These are phyloP conservation scores for Rhopalosiphum nymphaeae DNA, from an alignment of 2,888 invertebrate species.

Conservation along the genomic window DNA sequence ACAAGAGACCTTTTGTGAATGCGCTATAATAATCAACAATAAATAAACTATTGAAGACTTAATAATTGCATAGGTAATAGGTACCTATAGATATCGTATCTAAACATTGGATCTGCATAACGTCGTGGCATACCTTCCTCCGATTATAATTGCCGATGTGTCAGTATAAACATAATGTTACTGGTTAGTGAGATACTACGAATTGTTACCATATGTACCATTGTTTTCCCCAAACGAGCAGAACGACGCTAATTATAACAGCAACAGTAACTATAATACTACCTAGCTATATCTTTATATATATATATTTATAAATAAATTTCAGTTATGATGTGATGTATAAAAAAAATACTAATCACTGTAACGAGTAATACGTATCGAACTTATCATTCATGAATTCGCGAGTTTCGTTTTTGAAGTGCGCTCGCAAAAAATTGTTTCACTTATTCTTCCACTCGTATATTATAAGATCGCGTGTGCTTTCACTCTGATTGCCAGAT, in stretches of 20 bases:
- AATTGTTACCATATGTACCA: not conserved
- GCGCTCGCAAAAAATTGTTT: constrained; percentile 28
- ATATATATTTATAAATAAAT: not conserved
- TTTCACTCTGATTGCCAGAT: constrained; percentile 42
- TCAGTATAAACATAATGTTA: not conserved
- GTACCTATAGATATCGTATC: not conserved
- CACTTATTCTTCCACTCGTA: not conserved
- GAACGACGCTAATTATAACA: not conserved
- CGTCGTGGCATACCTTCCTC: not conserved
- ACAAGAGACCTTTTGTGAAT: constrained; percentile 31
- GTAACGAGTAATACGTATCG: constrained; percentile 12
- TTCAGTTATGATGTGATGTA: not conserved
- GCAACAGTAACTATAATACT: not conserved
- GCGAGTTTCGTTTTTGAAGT: not conserved
- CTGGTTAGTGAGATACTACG: not conserved
- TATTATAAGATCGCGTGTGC: not conserved
- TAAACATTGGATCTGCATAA: not conserved
- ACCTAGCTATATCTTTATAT: not conserved
- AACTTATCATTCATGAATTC: constrained; percentile 3
- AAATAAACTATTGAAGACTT: not conserved
- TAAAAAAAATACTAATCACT: not conserved
- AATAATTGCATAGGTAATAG: not conserved
- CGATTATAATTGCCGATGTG: not conserved
- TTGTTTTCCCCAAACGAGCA: not conserved
- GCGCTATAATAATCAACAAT: not conserved